Evolutionary conservation across 2,797 vertebrate genomes (phyloP), one percentile per base, ranked within the genome.

Genomic region (Danio aesculapii): DNA sequence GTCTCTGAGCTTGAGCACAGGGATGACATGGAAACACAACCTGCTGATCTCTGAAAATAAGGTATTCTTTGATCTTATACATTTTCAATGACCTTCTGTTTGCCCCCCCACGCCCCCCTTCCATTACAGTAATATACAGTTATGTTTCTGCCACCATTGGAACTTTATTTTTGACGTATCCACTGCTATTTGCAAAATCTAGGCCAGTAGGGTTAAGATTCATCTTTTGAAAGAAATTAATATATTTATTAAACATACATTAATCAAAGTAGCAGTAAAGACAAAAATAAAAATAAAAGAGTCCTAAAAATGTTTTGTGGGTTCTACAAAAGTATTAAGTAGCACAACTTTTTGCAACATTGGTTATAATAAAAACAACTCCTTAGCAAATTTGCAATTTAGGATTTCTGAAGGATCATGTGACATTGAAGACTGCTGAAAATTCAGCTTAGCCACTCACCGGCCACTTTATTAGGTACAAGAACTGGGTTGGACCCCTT

Each of bases 1-100:
- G 46, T 74, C 58, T 86, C 81, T 79, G 75, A 67, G 64, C 63
- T 61, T 83, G 77, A 59, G 78, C 69, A 47, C 62, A 75, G 63
- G 79, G 73, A 83, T 86, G 85, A 81, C 81, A 86, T 88, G 86
- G 83, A 73, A 73, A 57, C 59, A 80, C 52, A 66, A 66, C 74
- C 77, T 55, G 81, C 82, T 63, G 46, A 79, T 77, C 70, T 82
- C 73, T 74, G 75, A 84, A 78, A 61, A 75, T 68, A 71, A 86
- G 85, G 86, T 88, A 82, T 79, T 73, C 12, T 63, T 30, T 50
- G 11, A 53, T 0, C 8, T 58, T 3, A 49, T 70, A 39, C 14
- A 67, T 44, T 21, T 3, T 41, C 14, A 79, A 4, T 19, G 46
- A 44, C 8, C 0, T 44, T 8, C 46, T 19, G 50, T 66, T 11